phyloP scores from a whole-genome alignment of 2,113 vertebrate genomes.

The Isurus oxyrinchus region DNA sequence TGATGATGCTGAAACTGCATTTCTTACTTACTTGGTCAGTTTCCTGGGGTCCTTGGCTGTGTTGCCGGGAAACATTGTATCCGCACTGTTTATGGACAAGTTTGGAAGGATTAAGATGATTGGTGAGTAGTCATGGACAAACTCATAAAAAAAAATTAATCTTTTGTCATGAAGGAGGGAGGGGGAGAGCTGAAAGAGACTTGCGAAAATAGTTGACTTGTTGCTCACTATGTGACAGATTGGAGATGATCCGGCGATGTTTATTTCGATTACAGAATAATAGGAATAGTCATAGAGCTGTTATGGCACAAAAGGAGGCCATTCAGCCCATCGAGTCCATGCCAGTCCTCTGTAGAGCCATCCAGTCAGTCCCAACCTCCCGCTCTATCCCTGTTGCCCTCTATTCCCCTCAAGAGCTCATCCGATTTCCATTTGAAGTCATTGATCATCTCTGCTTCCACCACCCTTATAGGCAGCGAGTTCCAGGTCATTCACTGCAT shows the following conservation, averaged over 20 bases:
- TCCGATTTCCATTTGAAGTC: background rate
- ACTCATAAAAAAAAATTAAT: background rate
- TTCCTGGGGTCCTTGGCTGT: slow-evolving; percentile 89
- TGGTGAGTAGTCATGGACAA: slow-evolving; percentile 60
- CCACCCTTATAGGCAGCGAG: background rate
- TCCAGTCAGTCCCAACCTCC: background rate
- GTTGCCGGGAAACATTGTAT: slow-evolving; percentile 90
- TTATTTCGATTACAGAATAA: background rate
- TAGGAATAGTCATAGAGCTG: background rate
- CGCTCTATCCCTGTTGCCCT: background rate
- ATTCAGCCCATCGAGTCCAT: background rate
- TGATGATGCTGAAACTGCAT: slow-evolving; percentile 80
- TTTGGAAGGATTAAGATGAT: slow-evolving; percentile 89
- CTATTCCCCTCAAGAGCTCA: background rate
- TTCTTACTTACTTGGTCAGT: slow-evolving; percentile 92
- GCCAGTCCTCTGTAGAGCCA: background rate
- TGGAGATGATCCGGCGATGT: background rate
- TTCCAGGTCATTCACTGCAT: background rate
- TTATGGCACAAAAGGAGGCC: background rate
- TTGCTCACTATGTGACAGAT: background rate
- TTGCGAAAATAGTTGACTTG: background rate
- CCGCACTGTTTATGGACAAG: slow-evolving; percentile 90
- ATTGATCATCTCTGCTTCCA: background rate
- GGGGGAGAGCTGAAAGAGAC: background rate
- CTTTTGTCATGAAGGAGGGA: background rate